Evolutionary conservation across 2,797 vertebrate species (phyloP).

Genomic region (Sebastes matsubarae): DNA sequence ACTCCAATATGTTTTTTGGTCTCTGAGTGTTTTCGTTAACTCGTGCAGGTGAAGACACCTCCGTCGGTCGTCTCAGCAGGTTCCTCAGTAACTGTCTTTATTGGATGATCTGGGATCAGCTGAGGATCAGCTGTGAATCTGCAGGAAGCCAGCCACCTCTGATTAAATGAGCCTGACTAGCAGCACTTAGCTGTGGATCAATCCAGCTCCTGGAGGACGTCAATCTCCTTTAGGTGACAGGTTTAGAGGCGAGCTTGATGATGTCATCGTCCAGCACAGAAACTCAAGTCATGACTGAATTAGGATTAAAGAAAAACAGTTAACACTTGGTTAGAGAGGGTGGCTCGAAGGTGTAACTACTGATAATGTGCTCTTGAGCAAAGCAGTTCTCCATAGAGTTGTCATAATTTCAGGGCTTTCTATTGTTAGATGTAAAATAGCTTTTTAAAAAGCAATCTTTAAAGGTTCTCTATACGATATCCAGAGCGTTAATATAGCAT

Average conservation of each 20-base stretch:
- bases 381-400: neutral
- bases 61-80: neutral
- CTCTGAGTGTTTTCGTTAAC: neutral
- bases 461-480: too few species aligned
- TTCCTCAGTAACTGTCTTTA: neutral
- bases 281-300: conserved; percentile 44
- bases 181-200: conserved; percentile 52
- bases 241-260: conserved; percentile 46
- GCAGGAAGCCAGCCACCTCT: conserved; percentile 27
- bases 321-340: neutral
- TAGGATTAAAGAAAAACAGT: neutral
- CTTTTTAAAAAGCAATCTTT: neutral
- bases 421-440: neutral
- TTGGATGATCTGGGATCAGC: conserved; percentile 47
- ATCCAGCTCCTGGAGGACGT: conserved; percentile 34
- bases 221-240: conserved; percentile 64
- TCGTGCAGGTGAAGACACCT: neutral
- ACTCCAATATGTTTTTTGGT: neutral
- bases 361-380: neutral
- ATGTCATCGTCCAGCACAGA: conserved; percentile 36
- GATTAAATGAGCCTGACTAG: conserved; percentile 54
- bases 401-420: neutral
- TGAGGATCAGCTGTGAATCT: conserved; percentile 40
- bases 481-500: too few species aligned
- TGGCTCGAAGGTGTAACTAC: neutral